These are phyloP conservation scores for Pycnomerus fuliginosus DNA, from an alignment of 2,888 invertebrate genomes.

Conservation along the genomic window DNA sequence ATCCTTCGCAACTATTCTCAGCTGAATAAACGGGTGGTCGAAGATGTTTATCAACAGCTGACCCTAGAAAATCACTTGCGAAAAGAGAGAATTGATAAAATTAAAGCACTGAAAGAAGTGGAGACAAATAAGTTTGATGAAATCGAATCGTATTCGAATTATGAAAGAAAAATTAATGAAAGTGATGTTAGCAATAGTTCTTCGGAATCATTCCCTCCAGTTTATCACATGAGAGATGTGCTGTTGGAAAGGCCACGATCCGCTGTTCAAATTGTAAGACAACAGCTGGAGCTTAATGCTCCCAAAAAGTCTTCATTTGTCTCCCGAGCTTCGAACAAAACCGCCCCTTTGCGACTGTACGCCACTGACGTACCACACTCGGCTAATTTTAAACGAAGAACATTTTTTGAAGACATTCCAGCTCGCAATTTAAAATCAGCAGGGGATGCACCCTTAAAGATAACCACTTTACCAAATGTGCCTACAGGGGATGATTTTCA, in stretches of 20 bases:
- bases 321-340: slow-evolving; percentile 41
- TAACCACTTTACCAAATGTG: slow-evolving; percentile 28
- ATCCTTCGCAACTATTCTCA: slow-evolving; percentile 66
- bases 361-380: slow-evolving; percentile 30
- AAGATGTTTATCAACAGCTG: slow-evolving; percentile 62
- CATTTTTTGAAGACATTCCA: slow-evolving; percentile 14
- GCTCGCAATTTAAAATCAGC: slow-evolving; percentile 43
- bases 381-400: slow-evolving; percentile 11
- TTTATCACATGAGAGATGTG: slow-evolving; percentile 34
- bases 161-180: slow-evolving; percentile 35
- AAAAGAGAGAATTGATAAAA: slow-evolving; percentile 41
- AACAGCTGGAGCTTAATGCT: slow-evolving; percentile 43
- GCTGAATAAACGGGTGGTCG: slow-evolving; percentile 64
- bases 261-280: slow-evolving; percentile 47
- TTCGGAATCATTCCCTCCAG: slow-evolving; percentile 40
- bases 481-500: slow-evolving; percentile 33
- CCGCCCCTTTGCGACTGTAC: slow-evolving; percentile 43
- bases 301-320: slow-evolving; percentile 32
- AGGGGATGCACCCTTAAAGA: slow-evolving; percentile 39
- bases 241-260: slow-evolving; percentile 45
- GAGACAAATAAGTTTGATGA: slow-evolving; percentile 35
- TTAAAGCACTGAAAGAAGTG: slow-evolving; percentile 35
- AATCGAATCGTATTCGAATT: slow-evolving; percentile 48
- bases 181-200: slow-evolving; percentile 22
- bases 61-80: slow-evolving; percentile 55